phyloP scores from a whole-genome alignment of 2,113 vertebrate genomes.

The Platanista minor region DNA sequence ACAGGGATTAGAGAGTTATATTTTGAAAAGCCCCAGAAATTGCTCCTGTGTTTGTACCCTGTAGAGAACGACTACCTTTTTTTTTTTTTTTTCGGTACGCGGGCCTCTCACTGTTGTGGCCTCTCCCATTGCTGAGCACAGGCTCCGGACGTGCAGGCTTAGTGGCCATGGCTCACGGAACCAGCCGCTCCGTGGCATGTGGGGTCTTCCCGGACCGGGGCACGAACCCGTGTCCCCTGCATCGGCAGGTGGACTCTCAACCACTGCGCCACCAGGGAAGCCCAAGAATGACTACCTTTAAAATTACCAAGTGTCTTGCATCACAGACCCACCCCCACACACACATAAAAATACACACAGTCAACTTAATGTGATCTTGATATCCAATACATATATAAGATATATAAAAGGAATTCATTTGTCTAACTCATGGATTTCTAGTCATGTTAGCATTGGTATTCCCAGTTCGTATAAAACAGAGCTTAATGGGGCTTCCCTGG shows the following conservation, averaged over 20 bases:
- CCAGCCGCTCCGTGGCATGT: too few relatives aligned
- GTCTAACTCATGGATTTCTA: not conserved
- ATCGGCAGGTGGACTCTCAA: too few relatives aligned
- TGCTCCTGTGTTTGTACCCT: not conserved
- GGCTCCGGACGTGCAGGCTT: too few relatives aligned
- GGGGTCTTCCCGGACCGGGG: too few relatives aligned
- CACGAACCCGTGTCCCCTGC: too few relatives aligned
- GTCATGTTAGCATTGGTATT: not conserved
- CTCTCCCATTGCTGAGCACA: too few relatives aligned
- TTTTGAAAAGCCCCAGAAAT: not conserved
- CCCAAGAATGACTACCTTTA: not conserved
- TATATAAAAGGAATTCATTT: not conserved
- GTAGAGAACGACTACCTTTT: rapidly evolving
- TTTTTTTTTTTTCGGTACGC: too few relatives aligned
- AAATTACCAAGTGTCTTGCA: not conserved
- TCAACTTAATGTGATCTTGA: not conserved
- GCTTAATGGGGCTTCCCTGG: too few relatives aligned
- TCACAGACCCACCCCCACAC: not conserved
- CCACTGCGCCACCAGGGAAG: too few relatives aligned
- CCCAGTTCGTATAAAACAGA: not conserved
- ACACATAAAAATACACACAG: not conserved
- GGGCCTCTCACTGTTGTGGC: too few relatives aligned
- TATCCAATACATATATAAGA: not conserved
- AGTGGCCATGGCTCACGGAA: too few relatives aligned
- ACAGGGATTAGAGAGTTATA: not conserved